Evolutionary conservation across 2,113 vertebrate species (phyloP).

Genomic region (Eira barbara): DNA sequence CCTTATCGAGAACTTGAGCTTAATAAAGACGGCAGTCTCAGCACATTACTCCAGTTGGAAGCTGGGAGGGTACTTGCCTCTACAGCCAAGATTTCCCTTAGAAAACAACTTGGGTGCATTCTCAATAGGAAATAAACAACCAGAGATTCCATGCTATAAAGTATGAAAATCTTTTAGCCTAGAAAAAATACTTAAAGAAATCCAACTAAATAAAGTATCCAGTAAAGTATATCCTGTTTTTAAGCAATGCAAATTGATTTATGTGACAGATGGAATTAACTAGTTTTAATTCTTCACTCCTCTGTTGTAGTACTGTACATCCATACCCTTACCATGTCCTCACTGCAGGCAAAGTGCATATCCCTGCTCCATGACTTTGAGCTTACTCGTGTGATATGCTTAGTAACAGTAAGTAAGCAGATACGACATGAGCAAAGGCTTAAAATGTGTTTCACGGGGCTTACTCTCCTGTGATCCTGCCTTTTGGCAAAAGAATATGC

Average conservation of each 20-base stretch:
- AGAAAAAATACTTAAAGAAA: background rate
- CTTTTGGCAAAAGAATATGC: constrained; percentile 6
- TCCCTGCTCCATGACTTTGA: background rate
- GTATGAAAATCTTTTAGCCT: background rate
- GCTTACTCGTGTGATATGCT: background rate
- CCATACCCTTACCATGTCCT: background rate
- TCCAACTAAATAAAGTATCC: background rate
- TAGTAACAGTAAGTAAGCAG: background rate
- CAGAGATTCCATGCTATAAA: constrained; percentile 14
- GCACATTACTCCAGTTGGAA: background rate
- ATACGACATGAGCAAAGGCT: background rate
- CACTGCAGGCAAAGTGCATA: background rate
- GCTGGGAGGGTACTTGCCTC: background rate
- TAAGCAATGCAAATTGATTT: background rate
- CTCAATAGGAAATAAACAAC: background rate
- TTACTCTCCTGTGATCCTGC: background rate
- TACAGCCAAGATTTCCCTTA: background rate
- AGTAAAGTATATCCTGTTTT: background rate
- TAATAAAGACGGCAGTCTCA: background rate
- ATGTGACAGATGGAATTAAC: background rate
- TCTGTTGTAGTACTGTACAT: background rate
- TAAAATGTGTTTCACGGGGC: background rate
- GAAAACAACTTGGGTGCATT: background rate
- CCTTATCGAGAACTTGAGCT: constrained; percentile 12
- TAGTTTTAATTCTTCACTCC: background rate